Evolutionary conservation across 1,140 invertebrate species (phyloP).

Genomic region (Triops cancriformis): DNA sequence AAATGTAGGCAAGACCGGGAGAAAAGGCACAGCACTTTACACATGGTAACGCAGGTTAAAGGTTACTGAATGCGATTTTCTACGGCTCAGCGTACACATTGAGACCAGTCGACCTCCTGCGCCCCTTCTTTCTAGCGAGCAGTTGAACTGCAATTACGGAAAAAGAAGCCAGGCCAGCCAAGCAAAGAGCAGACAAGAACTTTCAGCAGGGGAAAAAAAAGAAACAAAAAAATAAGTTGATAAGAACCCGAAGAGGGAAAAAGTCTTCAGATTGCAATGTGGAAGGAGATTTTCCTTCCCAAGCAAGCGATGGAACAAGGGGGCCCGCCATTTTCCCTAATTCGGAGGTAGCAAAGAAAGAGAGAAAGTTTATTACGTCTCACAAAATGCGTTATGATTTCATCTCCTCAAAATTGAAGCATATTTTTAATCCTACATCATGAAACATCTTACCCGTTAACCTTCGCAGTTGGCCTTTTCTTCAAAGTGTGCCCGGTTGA

Average conservation of each 20-base stretch:
- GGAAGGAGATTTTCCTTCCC: too few species aligned
- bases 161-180: background rate
- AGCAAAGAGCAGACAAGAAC: background rate
- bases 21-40: background rate
- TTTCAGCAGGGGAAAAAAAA: background rate
- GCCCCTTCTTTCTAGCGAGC: background rate
- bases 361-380: background rate
- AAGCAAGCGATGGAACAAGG: background rate
- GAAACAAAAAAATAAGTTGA: background rate
- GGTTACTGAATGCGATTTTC: background rate
- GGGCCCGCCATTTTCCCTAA: background rate
- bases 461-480: background rate
- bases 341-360: background rate
- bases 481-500: background rate
- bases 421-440: background rate
- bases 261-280: background rate
- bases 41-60: constrained; percentile 3
- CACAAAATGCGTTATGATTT: background rate
- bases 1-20: background rate
- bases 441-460: background rate
- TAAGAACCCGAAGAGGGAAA: background rate
- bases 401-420: background rate
- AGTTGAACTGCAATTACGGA: background rate
- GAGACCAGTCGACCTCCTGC: background rate
- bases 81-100: background rate